Evolutionary conservation across 2,888 invertebrate species (phyloP).

Genomic region (Philereme vetulata): DNA sequence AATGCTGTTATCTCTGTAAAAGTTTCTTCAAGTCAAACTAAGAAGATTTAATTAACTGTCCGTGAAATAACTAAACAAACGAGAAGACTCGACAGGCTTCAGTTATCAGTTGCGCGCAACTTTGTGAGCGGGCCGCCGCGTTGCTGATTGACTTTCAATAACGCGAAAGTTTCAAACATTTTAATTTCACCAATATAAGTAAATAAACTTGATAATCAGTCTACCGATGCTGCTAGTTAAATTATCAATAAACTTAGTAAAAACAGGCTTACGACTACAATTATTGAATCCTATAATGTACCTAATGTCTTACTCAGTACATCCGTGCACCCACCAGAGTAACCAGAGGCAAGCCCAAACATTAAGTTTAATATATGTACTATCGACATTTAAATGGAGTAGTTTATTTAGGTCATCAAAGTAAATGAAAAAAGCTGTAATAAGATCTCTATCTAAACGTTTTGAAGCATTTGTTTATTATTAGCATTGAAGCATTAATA

Average conservation of each 20-base stretch:
- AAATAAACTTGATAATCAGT: not conserved
- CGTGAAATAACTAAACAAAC: constrained; percentile 72
- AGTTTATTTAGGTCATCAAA: too few species aligned
- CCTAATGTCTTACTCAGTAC: too few species aligned
- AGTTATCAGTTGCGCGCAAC: constrained; percentile 49
- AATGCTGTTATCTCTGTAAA: constrained; percentile 81
- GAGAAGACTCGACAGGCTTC: constrained; percentile 54
- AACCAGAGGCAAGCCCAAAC: too few species aligned
- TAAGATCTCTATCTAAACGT: constrained; percentile 1
- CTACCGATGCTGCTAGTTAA: too few species aligned
- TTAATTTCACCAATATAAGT: not conserved
- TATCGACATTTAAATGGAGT: too few species aligned
- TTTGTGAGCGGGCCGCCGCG: constrained; percentile 46
- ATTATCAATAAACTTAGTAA: too few species aligned
- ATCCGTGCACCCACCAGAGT: too few species aligned
- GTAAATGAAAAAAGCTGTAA: not conserved
- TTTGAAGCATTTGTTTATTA: too few species aligned
- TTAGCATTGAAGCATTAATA: too few species aligned
- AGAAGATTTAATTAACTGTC: constrained; percentile 80
- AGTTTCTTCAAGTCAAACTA: constrained; percentile 75
- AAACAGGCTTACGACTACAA: too few species aligned
- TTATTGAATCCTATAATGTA: too few species aligned
- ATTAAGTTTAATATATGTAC: too few species aligned
- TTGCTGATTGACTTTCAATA: constrained; percentile 54
- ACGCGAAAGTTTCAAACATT: constrained; percentile 6